Conservation (phyloP, 2,888 invertebrate species). For the Cataglyphis cursor region DNA sequence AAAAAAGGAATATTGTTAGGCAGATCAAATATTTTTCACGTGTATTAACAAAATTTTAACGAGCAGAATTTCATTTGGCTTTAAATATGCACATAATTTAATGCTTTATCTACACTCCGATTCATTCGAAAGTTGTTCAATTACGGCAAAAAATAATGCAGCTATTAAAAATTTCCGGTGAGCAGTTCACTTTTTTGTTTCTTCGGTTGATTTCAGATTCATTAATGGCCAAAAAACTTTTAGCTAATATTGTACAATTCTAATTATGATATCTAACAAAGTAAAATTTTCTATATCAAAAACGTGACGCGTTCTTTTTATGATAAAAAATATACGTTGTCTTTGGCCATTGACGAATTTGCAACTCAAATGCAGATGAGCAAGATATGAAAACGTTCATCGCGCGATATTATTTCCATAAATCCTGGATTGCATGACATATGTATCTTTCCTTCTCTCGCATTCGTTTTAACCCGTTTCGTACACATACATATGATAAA, state of each 20-base stretch:
- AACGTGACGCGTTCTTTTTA: slow-evolving; percentile 6
- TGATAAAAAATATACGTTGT: neutral
- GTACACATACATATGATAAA: neutral
- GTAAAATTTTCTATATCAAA: neutral
- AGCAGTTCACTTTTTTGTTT: neutral
- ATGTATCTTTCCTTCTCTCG: neutral
- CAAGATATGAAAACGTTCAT: slow-evolving; percentile 27
- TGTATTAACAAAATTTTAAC: neutral
- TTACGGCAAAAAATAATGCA: neutral
- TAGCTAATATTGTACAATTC: neutral
- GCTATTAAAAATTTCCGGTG: neutral
- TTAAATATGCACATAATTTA: neutral
- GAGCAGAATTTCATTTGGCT: neutral
- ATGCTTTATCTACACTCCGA: neutral
- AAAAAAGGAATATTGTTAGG: neutral
- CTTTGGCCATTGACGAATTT: neutral
- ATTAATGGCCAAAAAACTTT: neutral
- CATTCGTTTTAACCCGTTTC: neutral
- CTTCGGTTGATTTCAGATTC: neutral
- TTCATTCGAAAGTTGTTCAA: neutral
- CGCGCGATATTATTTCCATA: slow-evolving; percentile 31
- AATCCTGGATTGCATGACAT: slow-evolving; percentile 22
- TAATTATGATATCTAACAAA: slow-evolving; percentile 22
- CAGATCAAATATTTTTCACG: neutral
- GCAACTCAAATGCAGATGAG: slow-evolving; percentile 20